Percentiles rank a stretch among this genome's conserved stretches.
Conservation (phyloP, 2,888 invertebrate species). For the Drosophila mettleri region DNA sequence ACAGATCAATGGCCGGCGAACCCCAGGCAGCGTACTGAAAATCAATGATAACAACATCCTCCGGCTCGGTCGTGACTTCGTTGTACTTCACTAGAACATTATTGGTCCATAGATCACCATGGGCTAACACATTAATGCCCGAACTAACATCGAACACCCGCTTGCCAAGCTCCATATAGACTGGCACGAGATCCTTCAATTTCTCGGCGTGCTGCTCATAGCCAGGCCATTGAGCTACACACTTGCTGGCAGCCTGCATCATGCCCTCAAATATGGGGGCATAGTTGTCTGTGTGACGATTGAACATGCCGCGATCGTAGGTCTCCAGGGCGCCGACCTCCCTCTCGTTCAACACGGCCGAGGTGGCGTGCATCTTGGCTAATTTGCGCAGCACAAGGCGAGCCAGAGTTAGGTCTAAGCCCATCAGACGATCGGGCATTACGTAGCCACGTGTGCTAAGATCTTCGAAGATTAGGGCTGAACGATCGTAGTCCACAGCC, state of each 20-base stretch:
- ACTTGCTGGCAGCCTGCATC: conserved; percentile 74
- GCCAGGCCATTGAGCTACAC: conserved; percentile 77
- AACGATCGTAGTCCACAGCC: conserved; percentile 78
- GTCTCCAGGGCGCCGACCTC: conserved; percentile 68
- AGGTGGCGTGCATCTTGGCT: conserved; percentile 86
- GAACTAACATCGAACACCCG: conserved; percentile 75
- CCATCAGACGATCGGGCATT: conserved; percentile 80
- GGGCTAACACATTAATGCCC: conserved; percentile 80
- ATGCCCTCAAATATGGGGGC: conserved; percentile 78
- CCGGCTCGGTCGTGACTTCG: conserved; percentile 60
- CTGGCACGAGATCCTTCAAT: conserved; percentile 65
- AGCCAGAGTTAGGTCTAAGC: conserved; percentile 85
- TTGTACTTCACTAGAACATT: conserved; percentile 83
- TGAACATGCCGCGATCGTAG: conserved; percentile 84
- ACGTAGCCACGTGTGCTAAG: conserved; percentile 71
- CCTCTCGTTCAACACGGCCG: conserved; percentile 85
- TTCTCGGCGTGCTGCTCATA: conserved; percentile 78
- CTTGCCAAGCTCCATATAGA: conserved; percentile 82
- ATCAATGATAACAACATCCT: conserved; percentile 82
- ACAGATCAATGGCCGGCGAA: conserved; percentile 83
- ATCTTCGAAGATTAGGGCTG: conserved; percentile 83
- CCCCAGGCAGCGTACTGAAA: conserved; percentile 85
- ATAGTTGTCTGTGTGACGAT: conserved; percentile 81
- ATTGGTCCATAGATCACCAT: conserved; percentile 84
- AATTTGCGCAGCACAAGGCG: conserved; percentile 84